Evolutionary conservation across 2,888 invertebrate genomes (phyloP), one percentile per base, ranked within the genome.

Genomic region (Papilio demoleus): DNA sequence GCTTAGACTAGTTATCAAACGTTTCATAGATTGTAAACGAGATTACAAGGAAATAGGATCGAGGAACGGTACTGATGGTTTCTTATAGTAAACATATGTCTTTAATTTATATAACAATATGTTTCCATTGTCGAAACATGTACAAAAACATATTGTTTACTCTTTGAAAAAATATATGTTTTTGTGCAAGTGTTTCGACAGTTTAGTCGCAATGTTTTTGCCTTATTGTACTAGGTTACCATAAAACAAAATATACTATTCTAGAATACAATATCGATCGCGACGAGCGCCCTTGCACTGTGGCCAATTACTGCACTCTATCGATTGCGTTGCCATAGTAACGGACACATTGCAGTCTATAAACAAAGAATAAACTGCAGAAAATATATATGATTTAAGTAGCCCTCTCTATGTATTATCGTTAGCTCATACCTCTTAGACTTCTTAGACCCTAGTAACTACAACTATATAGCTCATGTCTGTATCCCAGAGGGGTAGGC

Each of bases 251-350:
- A n/a, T 27, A 53, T 14, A n/a, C 12, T 50, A n/a, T 45, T 45
- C 14, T 40, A 9, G 50, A 27, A 27, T 27, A 53, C 53, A n/a
- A 31, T 8, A 56, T 56, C 31, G 53, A 56, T 56, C 53, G 53
- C 6, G n/a, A 53, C 27, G 4, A 27, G 53, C 27, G 27, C 53
- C 50, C 24, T 50, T 53, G 53, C 53, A 27, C 31, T 8, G 17
- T 31, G 53, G 31, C n/a, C 31, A 31, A 31, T 56, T 56, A 56
- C 53, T 56, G 53, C 53, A 56, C 53, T 17, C 17, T 27, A 56
- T 56, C 53, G 31, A 56, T 56, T 56, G 31, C 53, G 53, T n/a
- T 56, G 3, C 53, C 31, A 56, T 56, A 56, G 53, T 56, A 3
- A 56, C 53, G 14, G 53, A 27, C 6, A 17, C 17, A 1, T 56